Evolutionary conservation across 2,888 invertebrate species (phyloP), one percentile per base, ranked within the genome.

Genomic region (Zootermopsis nevadensis): DNA sequence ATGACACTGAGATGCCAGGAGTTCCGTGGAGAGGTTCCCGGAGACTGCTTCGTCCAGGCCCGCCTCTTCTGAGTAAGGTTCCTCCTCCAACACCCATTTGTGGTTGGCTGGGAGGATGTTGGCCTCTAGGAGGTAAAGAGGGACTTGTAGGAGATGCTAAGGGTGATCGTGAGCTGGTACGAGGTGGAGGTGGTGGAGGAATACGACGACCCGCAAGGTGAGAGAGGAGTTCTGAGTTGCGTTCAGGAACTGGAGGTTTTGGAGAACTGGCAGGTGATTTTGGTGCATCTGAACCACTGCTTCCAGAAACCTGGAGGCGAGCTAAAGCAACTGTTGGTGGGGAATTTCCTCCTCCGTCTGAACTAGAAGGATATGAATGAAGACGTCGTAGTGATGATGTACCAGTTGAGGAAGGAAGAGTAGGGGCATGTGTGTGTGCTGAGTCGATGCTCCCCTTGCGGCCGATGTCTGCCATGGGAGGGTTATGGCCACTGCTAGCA

Each of bases 171-270:
- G 96, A 96, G 86, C 96, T 96, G 86, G 97, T 97, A 86, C 97
- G 93, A n/a, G 97, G 97, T 42, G 97, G 97, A 48, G 97, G 96
- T n/a, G 96, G 97, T 30, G 97, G 97, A 12, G 97, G 97, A 74
- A 96, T 94, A 82, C 96, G 93, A 87, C 95, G 93, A 84, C 93
- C 93, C 27, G 92, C 92, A 74, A 94, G 93, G 88, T 95, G 90
- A 84, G 94, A 94, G 84, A 95, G 91, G 84, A 96, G 90, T 88
- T 96, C 96, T 66, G 94, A 93, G 88, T 95, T 95, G 38, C 96
- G 92, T 90, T 96, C 95, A 82, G 96, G 96, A 84, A 96, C 93
- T 69, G 96, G 96, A 81, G 96, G 96, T 89, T 96, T 95, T 87
- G 91, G 90, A 84, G 92, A 76, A 82, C 86, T 48, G 85, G 84